These are phyloP conservation scores for Argentina silus DNA, from an alignment of 2,797 vertebrate species.

Conservation along the genomic window DNA sequence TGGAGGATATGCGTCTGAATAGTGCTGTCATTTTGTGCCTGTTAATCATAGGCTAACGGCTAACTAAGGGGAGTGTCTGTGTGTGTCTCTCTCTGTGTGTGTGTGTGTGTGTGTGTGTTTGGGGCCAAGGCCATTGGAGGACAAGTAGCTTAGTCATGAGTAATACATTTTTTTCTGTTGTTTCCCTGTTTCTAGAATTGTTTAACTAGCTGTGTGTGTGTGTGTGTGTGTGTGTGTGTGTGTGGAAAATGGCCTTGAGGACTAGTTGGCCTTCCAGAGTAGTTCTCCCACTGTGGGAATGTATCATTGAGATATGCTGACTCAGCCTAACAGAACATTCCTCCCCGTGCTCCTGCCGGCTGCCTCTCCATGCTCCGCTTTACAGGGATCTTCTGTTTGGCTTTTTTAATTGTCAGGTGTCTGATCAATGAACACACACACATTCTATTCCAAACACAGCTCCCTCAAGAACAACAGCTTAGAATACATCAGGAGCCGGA, in stretches of 20 bases:
- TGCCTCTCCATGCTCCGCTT: too few relatives aligned
- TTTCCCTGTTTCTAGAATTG: background rate
- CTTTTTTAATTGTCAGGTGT: background rate
- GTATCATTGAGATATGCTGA: constrained; percentile 22
- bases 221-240: background rate
- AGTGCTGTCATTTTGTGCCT: background rate
- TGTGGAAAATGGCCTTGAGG: constrained; percentile 8
- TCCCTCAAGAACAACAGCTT: background rate
- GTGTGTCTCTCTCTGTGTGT: too few relatives aligned
- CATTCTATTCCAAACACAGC: background rate
- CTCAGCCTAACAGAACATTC: too few relatives aligned
- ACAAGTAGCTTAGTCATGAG: background rate
- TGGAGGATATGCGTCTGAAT: background rate
- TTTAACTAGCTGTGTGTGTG: constrained; percentile 8
- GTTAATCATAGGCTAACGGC: background rate
- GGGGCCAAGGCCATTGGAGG: background rate
- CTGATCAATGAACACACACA: background rate
- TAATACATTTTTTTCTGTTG: background rate
- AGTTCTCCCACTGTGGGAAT: background rate
- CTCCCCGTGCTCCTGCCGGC: too few relatives aligned
- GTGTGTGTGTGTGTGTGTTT: too few relatives aligned
- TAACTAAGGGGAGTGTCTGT: background rate
- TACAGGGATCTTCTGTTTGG: background rate
- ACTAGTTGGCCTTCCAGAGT: constrained; percentile 1
- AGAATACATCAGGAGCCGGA: background rate